A percentile compares a stretch with the other conserved stretches of the same genome.
phyloP scores from a whole-genome alignment of 2,888 invertebrate species.

The Trichopria drosophilae region DNA sequence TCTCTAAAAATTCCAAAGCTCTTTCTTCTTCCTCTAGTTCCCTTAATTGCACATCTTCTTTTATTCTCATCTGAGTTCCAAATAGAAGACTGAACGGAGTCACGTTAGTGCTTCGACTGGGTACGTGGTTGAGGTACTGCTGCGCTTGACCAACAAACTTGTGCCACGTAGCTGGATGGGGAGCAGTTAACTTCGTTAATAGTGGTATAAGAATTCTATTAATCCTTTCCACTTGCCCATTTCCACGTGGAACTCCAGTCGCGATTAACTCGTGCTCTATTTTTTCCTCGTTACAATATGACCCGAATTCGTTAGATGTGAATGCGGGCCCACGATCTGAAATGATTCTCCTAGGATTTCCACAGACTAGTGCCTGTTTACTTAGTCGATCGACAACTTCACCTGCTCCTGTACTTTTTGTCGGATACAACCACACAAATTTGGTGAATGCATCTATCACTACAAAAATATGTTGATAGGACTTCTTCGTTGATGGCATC shows the following conservation, averaged over 20 bases:
- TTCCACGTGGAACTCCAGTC: background rate
- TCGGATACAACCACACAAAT: background rate
- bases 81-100: constrained; percentile 42
- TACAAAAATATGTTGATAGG: background rate
- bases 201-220: background rate
- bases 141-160: background rate
- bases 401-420: background rate
- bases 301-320: background rate
- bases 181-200: background rate
- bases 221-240: background rate
- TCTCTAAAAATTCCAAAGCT: constrained; percentile 46
- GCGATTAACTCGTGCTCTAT: background rate
- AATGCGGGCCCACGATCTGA: background rate
- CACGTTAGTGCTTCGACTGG: constrained; percentile 40
- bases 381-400: background rate
- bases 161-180: background rate
- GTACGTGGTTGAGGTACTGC: constrained; percentile 33
- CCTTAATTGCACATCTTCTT: constrained; percentile 46
- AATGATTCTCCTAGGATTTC: background rate
- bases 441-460: background rate
- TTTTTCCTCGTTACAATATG: background rate
- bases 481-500: background rate
- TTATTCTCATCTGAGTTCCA: constrained; percentile 45
- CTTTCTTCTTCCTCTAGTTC: constrained; percentile 43
- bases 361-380: background rate